Conservation (phyloP, 2,888 invertebrate species). For the Zygogramma bicolorata region DNA sequence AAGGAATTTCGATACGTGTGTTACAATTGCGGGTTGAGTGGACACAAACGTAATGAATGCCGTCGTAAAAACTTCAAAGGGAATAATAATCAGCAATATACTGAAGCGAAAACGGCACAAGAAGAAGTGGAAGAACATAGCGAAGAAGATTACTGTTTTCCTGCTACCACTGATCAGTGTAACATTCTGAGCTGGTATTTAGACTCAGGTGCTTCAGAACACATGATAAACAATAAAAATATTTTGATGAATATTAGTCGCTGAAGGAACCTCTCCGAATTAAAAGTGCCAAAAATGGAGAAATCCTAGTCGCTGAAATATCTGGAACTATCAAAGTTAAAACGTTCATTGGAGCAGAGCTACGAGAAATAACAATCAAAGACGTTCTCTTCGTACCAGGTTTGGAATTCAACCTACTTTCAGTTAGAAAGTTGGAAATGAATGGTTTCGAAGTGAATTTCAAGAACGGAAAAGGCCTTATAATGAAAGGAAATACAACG, state of each 20-base stretch:
- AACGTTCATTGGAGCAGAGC: neutral
- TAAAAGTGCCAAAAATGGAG: conserved; percentile 4
- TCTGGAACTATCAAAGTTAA: neutral
- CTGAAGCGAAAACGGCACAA: neutral
- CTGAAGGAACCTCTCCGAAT: neutral
- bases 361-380: neutral
- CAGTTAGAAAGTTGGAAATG: too few relatives aligned
- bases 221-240: conserved; percentile 14
- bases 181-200: neutral
- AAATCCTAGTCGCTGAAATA: neutral
- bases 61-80: neutral
- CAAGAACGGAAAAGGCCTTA: too few relatives aligned
- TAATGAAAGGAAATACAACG: too few relatives aligned
- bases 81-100: neutral
- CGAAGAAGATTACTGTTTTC: neutral
- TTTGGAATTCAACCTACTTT: too few relatives aligned
- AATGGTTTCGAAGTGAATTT: too few relatives aligned
- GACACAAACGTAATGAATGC: neutral
- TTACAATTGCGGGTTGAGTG: neutral
- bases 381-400: too few relatives aligned
- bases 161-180: neutral
- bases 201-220: conserved; percentile 22
- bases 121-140: neutral
- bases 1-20: neutral
- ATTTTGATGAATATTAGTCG: neutral